phyloP scores from a whole-genome alignment of 92 coral and sea anemone species.

The Anthopleura xanthogrammica region DNA sequence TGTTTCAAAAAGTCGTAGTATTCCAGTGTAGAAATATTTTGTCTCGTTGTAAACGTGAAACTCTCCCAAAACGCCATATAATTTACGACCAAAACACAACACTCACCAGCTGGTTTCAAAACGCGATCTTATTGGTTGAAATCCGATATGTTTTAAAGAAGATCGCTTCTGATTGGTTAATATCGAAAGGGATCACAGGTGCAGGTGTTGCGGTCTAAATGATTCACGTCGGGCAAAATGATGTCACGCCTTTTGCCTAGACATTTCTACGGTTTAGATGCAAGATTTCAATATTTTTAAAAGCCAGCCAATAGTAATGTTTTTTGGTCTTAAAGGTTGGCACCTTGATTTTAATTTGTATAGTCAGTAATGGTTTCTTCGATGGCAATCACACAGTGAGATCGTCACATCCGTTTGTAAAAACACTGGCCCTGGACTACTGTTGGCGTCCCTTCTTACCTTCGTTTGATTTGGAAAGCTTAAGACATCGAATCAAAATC shows the following conservation, averaged over 20 bases:
- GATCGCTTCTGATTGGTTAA: constrained; percentile 19
- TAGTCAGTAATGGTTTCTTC: neutral
- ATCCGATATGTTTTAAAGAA: neutral
- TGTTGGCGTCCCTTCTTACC: neutral
- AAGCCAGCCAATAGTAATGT: constrained; percentile 19
- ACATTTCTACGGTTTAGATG: constrained; percentile 7
- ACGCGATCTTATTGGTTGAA: constrained; percentile 14
- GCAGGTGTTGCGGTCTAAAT: constrained; percentile 12
- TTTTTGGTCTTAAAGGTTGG: neutral
- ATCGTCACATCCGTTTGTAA: constrained; percentile 14
- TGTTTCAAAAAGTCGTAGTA: no score
- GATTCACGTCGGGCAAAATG: constrained; percentile 11
- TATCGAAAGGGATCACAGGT: constrained; percentile 10
- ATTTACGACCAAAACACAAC: neutral
- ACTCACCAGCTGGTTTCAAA: constrained; percentile 8
- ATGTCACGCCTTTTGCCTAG: constrained; percentile 16
- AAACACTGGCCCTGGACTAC: neutral
- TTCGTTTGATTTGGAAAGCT: neutral
- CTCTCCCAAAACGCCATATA: neutral
- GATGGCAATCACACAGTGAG: neutral
- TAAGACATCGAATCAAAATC: no score
- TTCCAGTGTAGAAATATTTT: neutral
- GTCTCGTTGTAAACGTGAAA: neutral
- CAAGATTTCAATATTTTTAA: neutral
- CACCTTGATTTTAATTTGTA: constrained; percentile 3